Percentiles rank a stretch among this genome's conserved stretches.
Evolutionary conservation across 2,888 invertebrate genomes (phyloP).

Genomic region (Tyria jacobaeae): DNA sequence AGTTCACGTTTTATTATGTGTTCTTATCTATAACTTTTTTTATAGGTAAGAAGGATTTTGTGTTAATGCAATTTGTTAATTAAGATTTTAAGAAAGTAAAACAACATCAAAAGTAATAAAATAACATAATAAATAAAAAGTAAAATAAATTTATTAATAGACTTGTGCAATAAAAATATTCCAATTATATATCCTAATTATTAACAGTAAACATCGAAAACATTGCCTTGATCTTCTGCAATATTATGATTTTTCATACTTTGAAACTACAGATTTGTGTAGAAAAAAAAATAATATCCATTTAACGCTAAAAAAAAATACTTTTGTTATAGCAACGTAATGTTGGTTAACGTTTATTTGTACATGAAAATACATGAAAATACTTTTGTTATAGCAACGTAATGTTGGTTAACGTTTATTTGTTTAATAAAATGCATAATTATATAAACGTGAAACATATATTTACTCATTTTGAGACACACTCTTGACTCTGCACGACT

Average conservation of each 20-base stretch:
- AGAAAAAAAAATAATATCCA: too few relatives aligned
- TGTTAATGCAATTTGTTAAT: too few relatives aligned
- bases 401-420: neutral
- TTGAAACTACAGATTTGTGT: neutral
- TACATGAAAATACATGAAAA: neutral
- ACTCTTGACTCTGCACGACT: slow-evolving; percentile 11
- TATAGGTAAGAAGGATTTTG: neutral
- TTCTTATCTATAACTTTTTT: neutral
- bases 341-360: neutral
- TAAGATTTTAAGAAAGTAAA: too few relatives aligned
- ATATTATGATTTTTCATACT: neutral
- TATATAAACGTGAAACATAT: slow-evolving; percentile 7
- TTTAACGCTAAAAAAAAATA: neutral
- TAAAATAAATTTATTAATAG: too few relatives aligned
- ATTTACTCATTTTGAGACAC: slow-evolving; percentile 4
- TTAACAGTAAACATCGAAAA: too few relatives aligned
- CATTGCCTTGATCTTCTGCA: too few relatives aligned
- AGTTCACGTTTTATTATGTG: neutral
- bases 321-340: neutral
- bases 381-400: neutral
- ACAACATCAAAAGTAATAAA: too few relatives aligned
- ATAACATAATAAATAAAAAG: too few relatives aligned
- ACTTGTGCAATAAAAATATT: too few relatives aligned
- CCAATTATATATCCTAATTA: too few relatives aligned
- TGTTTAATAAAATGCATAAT: neutral